phyloP scores from a whole-genome alignment of 2,797 vertebrate genomes.

The Caiman crocodilus region DNA sequence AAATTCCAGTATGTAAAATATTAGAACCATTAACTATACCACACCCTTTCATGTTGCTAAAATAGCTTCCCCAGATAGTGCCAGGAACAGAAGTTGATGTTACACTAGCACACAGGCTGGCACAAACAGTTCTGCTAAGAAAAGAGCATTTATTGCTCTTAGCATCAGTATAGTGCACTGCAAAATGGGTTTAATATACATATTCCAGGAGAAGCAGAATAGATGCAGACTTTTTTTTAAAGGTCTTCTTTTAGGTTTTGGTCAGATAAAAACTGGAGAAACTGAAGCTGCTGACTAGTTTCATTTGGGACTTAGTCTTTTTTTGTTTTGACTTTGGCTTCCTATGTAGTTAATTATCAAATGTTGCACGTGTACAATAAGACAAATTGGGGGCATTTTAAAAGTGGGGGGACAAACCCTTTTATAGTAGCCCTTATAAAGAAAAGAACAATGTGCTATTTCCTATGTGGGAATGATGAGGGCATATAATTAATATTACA shows the following conservation, averaged over 20 bases:
- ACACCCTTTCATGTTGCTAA: conserved; percentile 54
- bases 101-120: conserved; percentile 35
- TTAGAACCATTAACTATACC: conserved; percentile 47
- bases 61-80: conserved; percentile 59
- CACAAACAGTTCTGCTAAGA: conserved; percentile 42
- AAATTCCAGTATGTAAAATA: conserved; percentile 58
- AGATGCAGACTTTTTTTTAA: conserved; percentile 20
- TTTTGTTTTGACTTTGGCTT: background rate
- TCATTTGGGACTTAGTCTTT: background rate
- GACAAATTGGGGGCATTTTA: background rate
- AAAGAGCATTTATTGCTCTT: conserved; percentile 42
- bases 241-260: too few relatives aligned
- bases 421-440: background rate
- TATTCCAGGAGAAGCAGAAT: background rate
- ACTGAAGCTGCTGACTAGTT: background rate
- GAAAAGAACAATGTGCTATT: background rate
- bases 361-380: background rate
- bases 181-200: conserved; percentile 27
- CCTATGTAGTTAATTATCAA: background rate
- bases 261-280: too few relatives aligned
- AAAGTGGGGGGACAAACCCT: background rate
- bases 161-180: background rate
- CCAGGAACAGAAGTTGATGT: conserved; percentile 61
- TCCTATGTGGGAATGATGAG: background rate
- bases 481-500: background rate